These are phyloP conservation scores for Sphaeramia orbicularis DNA, from an alignment of 2,797 vertebrate genomes.

Conservation along the genomic window DNA sequence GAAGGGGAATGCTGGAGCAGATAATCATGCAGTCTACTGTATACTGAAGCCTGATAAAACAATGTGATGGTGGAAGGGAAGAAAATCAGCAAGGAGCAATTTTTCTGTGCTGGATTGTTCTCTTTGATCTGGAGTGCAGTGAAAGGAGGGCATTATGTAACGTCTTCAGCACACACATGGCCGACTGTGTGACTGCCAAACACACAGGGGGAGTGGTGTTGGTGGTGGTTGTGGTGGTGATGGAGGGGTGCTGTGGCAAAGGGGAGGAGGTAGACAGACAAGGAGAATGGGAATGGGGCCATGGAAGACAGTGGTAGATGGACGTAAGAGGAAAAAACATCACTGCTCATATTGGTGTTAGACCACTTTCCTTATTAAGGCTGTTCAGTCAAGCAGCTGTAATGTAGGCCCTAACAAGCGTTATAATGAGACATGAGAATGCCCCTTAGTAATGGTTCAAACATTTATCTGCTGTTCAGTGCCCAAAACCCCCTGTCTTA, in stretches of 20 bases:
- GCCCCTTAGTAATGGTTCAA: slow-evolving; percentile 71
- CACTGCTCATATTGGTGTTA: slow-evolving; percentile 68
- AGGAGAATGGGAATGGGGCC: slow-evolving; percentile 59
- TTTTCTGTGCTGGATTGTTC: slow-evolving; percentile 79
- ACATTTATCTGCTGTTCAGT: slow-evolving; percentile 65
- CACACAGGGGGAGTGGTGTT: slow-evolving; percentile 66
- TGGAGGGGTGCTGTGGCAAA: slow-evolving; percentile 48
- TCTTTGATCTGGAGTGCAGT: slow-evolving; percentile 83
- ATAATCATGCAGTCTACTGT: slow-evolving; percentile 59
- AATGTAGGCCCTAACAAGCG: slow-evolving; percentile 68
- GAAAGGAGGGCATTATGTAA: slow-evolving; percentile 87
- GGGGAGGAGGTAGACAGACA: slow-evolving; percentile 44
- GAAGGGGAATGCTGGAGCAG: slow-evolving; percentile 56
- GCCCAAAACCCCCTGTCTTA: slow-evolving; percentile 54
- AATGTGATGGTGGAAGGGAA: slow-evolving; percentile 64
- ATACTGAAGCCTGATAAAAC: slow-evolving; percentile 68
- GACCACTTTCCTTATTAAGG: slow-evolving; percentile 81
- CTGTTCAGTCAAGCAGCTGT: slow-evolving; percentile 71
- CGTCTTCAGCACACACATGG: slow-evolving; percentile 87
- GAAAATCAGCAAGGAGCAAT: slow-evolving; percentile 72
- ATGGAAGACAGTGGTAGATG: slow-evolving; percentile 52
- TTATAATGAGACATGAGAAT: slow-evolving; percentile 76
- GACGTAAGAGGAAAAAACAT: slow-evolving; percentile 62
- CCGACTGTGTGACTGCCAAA: slow-evolving; percentile 87
- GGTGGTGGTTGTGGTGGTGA: slow-evolving; percentile 33